Base-by-base conservation (phyloP, 1,140 invertebrate species). In the Lysiphlebus fabarum region DNA sequence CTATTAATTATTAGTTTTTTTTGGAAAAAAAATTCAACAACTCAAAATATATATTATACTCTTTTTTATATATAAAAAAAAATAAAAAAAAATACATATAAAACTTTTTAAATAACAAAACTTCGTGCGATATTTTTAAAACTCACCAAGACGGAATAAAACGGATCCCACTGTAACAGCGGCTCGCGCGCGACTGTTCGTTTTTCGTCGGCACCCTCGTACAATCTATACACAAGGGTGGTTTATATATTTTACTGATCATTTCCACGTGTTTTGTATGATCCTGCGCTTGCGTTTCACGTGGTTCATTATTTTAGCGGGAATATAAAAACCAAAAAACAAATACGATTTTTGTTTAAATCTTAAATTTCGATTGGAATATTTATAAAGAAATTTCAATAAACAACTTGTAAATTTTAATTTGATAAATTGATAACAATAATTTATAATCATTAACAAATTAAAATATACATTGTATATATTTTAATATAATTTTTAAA, bases 111-210 rank as follows among this genome's bases (percentile, higher is more conserved):
- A 34, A 48, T n/a, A 37, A 34, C 14, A 54, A 10, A 12, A 43
- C n/a, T 1, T 7, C 17, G 43, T n/a, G 17, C 7, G 14, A 41
- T 40, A 33, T 41, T 2, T 41, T 41, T n/a, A 1, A 42, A 44
- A 60, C 58, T 60, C 38, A 57, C 59, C 63, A 48, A 56, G 63
- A 61, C 57, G 50, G 61, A 58, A 54, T 51, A 43, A 45, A 62
- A 72, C 70, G 60, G 60, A 71, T 59, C 71, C 56, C 68, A 60
- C 59, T 71, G 66, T 76, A 70, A 66, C 76, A 78, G 75, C 74
- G 75, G 76, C 76, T 73, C 71, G 72, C 75, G 77, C 75, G 72
- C 75, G 73, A 80, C 78, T 79, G 75, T 64, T 67, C 59, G 57
- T 55, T 62, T 53, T 59, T 61, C 65, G 38, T 43, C 58, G 67